These are phyloP conservation scores for Gorsachius magnificus DNA, from an alignment of 2,797 vertebrate genomes.

Conservation along the genomic window DNA sequence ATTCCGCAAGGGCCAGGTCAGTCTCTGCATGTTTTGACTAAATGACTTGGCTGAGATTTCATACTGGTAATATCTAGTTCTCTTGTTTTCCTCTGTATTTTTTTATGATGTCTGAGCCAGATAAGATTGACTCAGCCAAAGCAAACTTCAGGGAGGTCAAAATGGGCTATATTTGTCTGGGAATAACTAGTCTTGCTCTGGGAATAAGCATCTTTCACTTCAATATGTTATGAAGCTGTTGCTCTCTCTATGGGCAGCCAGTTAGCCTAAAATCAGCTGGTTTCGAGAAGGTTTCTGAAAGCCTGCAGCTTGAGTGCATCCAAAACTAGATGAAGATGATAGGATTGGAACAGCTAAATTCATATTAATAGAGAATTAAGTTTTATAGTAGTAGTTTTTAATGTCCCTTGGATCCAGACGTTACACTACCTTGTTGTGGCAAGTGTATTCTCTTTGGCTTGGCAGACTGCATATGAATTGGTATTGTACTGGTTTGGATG, in stretches of 20 bases:
- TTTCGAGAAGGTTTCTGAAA: background rate
- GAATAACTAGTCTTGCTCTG: background rate
- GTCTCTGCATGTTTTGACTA: background rate
- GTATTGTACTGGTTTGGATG: background rate
- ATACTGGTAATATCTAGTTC: background rate
- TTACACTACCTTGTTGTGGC: background rate
- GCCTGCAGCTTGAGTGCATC: background rate
- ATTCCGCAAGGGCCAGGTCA: background rate
- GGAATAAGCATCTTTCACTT: background rate
- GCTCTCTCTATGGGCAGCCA: background rate
- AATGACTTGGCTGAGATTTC: background rate
- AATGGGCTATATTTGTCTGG: background rate
- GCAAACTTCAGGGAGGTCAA: background rate
- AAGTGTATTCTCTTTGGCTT: constrained; percentile 14
- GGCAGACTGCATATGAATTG: background rate
- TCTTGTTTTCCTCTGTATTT: background rate
- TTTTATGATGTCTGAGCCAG: background rate
- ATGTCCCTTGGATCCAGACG: background rate
- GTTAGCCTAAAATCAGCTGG: background rate
- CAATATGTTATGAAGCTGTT: background rate
- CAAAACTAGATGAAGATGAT: background rate
- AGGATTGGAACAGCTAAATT: background rate
- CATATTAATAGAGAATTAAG: background rate
- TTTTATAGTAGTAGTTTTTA: background rate
- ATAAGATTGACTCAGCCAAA: background rate